Evolutionary conservation across 2,888 invertebrate species (phyloP), one percentile per base, ranked within the genome.

Genomic region (Blera fallax): DNA sequence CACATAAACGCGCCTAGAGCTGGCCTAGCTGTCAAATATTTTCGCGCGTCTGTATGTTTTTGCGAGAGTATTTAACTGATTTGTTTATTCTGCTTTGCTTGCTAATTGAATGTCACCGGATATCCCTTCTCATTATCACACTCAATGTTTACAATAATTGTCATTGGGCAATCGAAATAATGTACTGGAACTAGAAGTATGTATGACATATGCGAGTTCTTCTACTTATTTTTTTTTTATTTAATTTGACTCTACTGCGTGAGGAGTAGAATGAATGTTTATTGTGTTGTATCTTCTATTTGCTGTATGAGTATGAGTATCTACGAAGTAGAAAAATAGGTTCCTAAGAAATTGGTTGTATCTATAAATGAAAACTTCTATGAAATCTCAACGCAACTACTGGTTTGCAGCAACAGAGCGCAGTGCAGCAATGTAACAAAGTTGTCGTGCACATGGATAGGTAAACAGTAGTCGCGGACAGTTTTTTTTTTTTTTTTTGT

Each of bases 31-130:
- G 78, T 48, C 54, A 84, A 79, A 79, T 72, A 52, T 50, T 77
- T 76, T 6, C 11, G 11, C 40, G 40, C 48, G 2, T 18, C 24
- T 7, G 4, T 29, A 11, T 48, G 24, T 58, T 10, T 60, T 64
- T 79, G 72, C 18, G 50, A 24, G 52, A 29, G 48, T 62, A 43
- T 64, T 67, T 77, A 72, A 80, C 64, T 80, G 74, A 84, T 74
- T 84, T 80, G 84, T 84, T 84, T 76, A 80, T 70, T 84, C 40
- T 69, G 50, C 56, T 54, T 58, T 50, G 56, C 69, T 84, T 80
- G 80, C 80, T 84, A 80, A 84, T 84, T 84, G 84, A 84, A 80
- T 84, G 80, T 80, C 80, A 84, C 84, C 80, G 73, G 84, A 84
- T 84, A 80, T 80, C 74, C 84, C 84, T 74, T 74, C 64, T 70